Evolutionary conservation across 2,888 invertebrate genomes (phyloP), one percentile per base, ranked within the genome.

Genomic region (Tridacna crocea): DNA sequence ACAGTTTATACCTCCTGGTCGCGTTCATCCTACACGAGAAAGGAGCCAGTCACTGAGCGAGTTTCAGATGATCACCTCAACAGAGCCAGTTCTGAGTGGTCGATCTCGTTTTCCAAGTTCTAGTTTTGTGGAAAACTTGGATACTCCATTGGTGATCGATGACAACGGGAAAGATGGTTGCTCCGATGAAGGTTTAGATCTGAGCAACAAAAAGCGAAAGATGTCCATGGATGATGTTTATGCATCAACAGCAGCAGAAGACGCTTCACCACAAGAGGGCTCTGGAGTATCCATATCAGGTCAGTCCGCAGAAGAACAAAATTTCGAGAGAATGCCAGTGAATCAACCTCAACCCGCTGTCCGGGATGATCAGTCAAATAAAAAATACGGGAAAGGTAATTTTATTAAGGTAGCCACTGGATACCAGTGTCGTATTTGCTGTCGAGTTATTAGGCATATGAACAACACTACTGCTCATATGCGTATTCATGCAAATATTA

Each of bases 401-500:
- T 87, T 87, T 81, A 84, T 87, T 26, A 87, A 87, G 68, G 87
- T 87, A 22, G 70, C 84, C 2, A 87, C 87, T 4, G 87, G 87
- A 15, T 87, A 87, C 72, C 87, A 87, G 81, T 87, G 87, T 60
- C 68, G 87, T 15, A 87, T 87, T n/a, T 87, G 87, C 51, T 83
- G 87, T 70, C 79, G 87, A 2, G 84, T 87, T 19, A 87, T 87
- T 15, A 76, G 87, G 15, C 87, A 87, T 72, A 87, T 87, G 87
- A 87, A 87, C 76, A 87, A 87, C 66, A 85, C 85, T 11, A 84
- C 85, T 48, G 87, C 85, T 13, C 87, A 87, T 48, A 87, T 87
- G 87, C 76, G 87, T 27, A 87, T 87, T 19, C 87, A 87, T 61
- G 85, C 83, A 1, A 87, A 85, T 47, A 75, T 87, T 6, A 85